Evolutionary conservation across 2,888 invertebrate genomes (phyloP), one percentile per base, ranked within the genome.

Genomic region (Periphyllus acericola): DNA sequence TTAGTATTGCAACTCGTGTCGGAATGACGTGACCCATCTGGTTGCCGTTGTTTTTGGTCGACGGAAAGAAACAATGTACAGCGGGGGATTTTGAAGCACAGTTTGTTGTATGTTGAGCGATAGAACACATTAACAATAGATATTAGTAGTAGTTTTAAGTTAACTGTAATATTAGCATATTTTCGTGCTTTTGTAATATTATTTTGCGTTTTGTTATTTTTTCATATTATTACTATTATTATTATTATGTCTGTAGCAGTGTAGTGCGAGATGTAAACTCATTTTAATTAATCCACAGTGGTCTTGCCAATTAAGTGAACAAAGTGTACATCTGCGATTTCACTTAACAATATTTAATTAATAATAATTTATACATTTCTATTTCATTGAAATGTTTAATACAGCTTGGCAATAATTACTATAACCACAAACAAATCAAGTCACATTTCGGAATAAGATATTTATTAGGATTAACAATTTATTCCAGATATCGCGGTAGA

Each of bases 61-160:
- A 21, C 25, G 40, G 17, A 34, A 60, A 60, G 34, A 25, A 25
- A 60, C 25, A 32, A 19, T 9, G 52, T 78, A 29, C 78, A 46
- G 32, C 34, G 78, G 66, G 52, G 40, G 71, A 82, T 52, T 82
- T 68, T 34, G 17, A 36, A 25, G 71, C 17, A 71, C 68, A 19
- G 46, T 82, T n/a, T n/a, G 32, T 46, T 6, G 46, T 82, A 71
- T 71, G 68, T 82, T 52, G 0, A 14, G 71, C 34, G 1, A 71
- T 6, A 34, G 82, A 71, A 82, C 72, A 74, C 55, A 83, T 83
- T 74, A 83, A 83, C 83, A 74, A 55, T 52, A 55, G 74, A 36
- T 74, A 55, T 55, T 74, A 83, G 52, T 74, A 36, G 55, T 34
- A n/a, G n/a, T n/a, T n/a, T n/a, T n/a, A n/a, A n/a, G n/a, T n/a